These are phyloP conservation scores for Lamellibrachia luymesi DNA, from an alignment of 1,140 invertebrate genomes.

Conservation along the genomic window DNA sequence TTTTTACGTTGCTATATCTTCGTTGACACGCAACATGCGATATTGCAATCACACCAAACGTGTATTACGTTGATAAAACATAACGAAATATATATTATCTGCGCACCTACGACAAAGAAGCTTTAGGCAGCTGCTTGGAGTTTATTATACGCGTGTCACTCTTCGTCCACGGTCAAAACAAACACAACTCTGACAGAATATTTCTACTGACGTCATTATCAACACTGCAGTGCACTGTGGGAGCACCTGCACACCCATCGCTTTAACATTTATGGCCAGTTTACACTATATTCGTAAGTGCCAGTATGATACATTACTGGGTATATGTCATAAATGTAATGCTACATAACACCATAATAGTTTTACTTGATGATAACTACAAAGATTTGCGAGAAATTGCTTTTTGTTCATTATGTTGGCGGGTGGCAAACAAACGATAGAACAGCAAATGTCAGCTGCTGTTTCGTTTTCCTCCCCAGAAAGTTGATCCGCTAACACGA, in stretches of 20 bases:
- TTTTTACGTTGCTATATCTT: neutral
- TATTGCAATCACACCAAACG: neutral
- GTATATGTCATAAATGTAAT: neutral
- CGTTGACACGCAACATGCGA: neutral
- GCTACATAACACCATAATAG: neutral
- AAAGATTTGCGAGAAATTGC: neutral
- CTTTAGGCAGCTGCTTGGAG: neutral
- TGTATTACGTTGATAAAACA: neutral
- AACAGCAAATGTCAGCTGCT: neutral
- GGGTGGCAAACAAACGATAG: neutral
- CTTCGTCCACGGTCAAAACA: neutral
- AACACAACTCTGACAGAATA: neutral
- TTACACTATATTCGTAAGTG: neutral
- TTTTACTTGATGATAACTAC: neutral
- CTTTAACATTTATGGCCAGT: neutral
- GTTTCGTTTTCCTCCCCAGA: neutral
- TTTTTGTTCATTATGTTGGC: neutral
- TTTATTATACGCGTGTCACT: neutral
- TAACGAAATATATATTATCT: neutral
- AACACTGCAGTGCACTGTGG: neutral
- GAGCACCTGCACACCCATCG: neutral
- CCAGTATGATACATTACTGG: neutral
- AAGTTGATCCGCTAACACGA: slow-evolving; percentile 4
- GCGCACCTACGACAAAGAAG: neutral
- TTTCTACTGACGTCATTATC: neutral